A percentile compares a stretch with the other conserved stretches of the same genome.
These are phyloP conservation scores for Gobionotothen gibberifrons DNA, from an alignment of 2,797 vertebrate species.

Conservation along the genomic window DNA sequence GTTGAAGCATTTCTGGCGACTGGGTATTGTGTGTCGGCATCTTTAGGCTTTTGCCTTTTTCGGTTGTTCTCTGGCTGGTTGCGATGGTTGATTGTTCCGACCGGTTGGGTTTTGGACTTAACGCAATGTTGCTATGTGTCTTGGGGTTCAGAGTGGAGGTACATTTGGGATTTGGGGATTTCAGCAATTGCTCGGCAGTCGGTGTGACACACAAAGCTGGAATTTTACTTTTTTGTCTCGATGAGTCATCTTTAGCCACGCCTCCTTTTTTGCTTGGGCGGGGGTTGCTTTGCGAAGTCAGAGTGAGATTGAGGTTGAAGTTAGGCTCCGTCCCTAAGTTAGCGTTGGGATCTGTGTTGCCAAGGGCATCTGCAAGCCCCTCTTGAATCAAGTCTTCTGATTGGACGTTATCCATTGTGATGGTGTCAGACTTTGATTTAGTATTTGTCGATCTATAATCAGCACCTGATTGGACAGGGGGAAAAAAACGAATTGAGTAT, in stretches of 20 bases:
- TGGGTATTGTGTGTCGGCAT: constrained; percentile 8
- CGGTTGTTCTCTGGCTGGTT: background rate
- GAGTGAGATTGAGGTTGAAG: constrained; percentile 66
- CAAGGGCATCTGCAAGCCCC: background rate
- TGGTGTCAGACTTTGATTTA: background rate
- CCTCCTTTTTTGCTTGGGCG: constrained; percentile 24
- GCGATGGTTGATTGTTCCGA: background rate
- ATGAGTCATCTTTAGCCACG: constrained; percentile 14
- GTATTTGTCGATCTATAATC: background rate
- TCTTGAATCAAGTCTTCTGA: constrained; percentile 4
- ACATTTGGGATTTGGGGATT: constrained; percentile 37
- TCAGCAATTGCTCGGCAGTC: constrained; percentile 30
- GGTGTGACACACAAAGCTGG: constrained; percentile 30
- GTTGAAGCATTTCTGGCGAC: background rate
- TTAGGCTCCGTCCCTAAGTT: constrained; percentile 56
- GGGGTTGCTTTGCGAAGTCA: constrained; percentile 34
- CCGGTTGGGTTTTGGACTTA: constrained; percentile 31
- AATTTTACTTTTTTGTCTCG: constrained; percentile 39
- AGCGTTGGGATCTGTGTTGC: constrained; percentile 15
- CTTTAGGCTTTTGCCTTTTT: constrained; percentile 30
- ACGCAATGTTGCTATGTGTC: background rate
- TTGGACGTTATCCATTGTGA: constrained; percentile 18
- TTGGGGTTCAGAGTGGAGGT: constrained; percentile 2
- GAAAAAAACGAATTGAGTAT: background rate
- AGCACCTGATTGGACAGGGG: constrained; percentile 33